These are phyloP conservation scores for Zaprionus lachaisei DNA, from an alignment of 1,140 invertebrate species.

Conservation along the genomic window DNA sequence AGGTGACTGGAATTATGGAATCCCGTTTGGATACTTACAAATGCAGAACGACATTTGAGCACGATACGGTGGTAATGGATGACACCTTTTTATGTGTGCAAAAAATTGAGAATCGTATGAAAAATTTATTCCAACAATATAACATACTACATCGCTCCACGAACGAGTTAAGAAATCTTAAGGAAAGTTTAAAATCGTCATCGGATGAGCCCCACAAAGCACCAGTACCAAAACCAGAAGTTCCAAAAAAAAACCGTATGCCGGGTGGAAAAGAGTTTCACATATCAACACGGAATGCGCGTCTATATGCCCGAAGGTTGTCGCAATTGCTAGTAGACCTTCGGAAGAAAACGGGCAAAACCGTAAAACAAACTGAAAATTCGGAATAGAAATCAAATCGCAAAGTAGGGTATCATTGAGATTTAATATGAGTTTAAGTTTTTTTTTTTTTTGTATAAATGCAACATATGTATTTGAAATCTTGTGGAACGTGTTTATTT, in stretches of 20 bases:
- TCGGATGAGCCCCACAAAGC: neutral
- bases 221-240: neutral
- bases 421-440: too few species aligned
- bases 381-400: too few species aligned
- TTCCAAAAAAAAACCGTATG: neutral
- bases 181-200: neutral
- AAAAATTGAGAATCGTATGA: slow-evolving; percentile 1
- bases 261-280: neutral
- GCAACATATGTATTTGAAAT: too few species aligned
- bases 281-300: neutral
- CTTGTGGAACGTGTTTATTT: neutral
- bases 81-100: neutral
- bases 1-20: neutral
- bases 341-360: neutral
- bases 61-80: neutral
- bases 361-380: too few species aligned
- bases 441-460: too few species aligned
- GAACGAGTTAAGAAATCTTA: neutral
- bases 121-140: neutral
- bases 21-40: neutral
- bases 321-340: neutral
- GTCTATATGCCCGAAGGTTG: neutral
- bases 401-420: too few species aligned
- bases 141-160: neutral
- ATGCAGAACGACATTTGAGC: neutral